phyloP scores from a whole-genome alignment of 2,113 vertebrate species.

The Mungos mungo region DNA sequence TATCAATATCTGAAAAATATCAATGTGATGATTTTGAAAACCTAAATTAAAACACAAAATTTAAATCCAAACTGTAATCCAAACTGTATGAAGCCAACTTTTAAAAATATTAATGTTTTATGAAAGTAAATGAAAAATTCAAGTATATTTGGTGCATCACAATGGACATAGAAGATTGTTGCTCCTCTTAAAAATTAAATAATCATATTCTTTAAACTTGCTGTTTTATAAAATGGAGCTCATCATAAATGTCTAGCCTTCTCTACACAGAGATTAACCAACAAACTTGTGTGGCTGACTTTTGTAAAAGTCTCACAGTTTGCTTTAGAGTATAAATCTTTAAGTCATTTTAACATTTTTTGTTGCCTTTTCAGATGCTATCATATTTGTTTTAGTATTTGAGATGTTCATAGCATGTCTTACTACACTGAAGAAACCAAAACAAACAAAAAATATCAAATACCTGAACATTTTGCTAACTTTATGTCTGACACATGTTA shows the following conservation, averaged over 20 bases:
- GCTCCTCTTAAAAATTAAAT: conserved; percentile 54
- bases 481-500: neutral
- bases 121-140: neutral
- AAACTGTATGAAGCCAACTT: neutral
- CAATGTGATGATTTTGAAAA: conserved; percentile 51
- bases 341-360: conserved; percentile 38
- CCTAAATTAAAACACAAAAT: neutral
- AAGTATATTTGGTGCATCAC: conserved; percentile 31
- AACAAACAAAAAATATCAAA: conserved; percentile 26
- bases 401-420: conserved; percentile 62
- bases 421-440: conserved; percentile 42
- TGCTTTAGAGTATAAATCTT: conserved; percentile 51
- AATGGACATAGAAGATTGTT: neutral
- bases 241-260: conserved; percentile 47
- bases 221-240: conserved; percentile 23
- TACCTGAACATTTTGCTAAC: conserved; percentile 38
- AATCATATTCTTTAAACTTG: conserved; percentile 47
- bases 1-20: conserved; percentile 50
- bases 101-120: neutral
- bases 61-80: conserved; percentile 16
- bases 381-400: conserved; percentile 46
- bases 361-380: neutral
- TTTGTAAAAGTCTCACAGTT: conserved; percentile 46
- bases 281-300: neutral
- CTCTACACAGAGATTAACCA: conserved; percentile 3